phyloP scores from a whole-genome alignment of 2,888 invertebrate species.

The Ophonus ardosiacus region DNA sequence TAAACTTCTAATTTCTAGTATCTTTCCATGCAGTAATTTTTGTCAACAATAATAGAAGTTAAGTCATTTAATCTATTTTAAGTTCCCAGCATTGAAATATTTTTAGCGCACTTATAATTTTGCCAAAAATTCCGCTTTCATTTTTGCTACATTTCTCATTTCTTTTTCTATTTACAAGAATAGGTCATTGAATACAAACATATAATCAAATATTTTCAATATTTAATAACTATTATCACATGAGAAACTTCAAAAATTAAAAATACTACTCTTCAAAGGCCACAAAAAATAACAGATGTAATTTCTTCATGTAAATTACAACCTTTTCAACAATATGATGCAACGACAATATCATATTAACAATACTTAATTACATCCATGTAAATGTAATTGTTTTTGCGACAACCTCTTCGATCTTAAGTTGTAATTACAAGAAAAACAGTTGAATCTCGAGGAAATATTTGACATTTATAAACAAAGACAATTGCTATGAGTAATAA shows the following conservation, averaged over 20 bases:
- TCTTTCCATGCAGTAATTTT: background rate
- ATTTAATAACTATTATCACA: slow-evolving; percentile 16
- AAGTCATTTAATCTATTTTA: slow-evolving; percentile 12
- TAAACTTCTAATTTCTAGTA: background rate
- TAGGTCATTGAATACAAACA: background rate
- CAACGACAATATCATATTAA: slow-evolving; percentile 48
- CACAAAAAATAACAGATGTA: slow-evolving; percentile 22
- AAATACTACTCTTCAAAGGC: slow-evolving; percentile 1
- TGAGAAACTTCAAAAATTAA: slow-evolving; percentile 7
- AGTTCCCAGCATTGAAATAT: slow-evolving; percentile 12
- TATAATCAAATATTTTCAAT: background rate
- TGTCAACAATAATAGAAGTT: slow-evolving; percentile 1
- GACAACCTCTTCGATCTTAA: slow-evolving; percentile 16
- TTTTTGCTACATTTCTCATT: background rate
- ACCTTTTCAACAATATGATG: slow-evolving; percentile 53
- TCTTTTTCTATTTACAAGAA: background rate
- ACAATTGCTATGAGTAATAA: background rate
- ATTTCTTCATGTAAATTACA: slow-evolving; percentile 53
- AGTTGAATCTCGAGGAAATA: background rate
- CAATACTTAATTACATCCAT: slow-evolving; percentile 47
- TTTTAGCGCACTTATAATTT: slow-evolving; percentile 10
- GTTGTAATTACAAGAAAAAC: slow-evolving; percentile 16
- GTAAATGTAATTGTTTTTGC: slow-evolving; percentile 41
- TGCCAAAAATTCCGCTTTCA: background rate
- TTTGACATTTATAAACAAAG: slow-evolving; percentile 32